These are phyloP conservation scores for Reinhardtius hippoglossoides DNA, from an alignment of 2,113 vertebrate genomes.

Conservation along the genomic window DNA sequence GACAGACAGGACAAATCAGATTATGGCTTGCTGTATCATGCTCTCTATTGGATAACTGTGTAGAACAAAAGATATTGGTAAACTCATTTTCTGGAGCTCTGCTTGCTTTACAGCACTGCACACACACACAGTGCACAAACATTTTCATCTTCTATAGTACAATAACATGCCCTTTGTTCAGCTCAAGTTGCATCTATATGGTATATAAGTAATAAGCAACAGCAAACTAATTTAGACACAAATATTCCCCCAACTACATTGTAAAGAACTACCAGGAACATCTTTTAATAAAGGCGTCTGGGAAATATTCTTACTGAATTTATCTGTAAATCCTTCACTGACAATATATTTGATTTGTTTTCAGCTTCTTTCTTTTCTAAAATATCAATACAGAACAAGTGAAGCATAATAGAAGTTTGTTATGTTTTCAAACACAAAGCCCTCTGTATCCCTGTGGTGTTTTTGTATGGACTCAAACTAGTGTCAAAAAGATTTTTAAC, in stretches of 20 bases:
- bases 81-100: conserved; percentile 42
- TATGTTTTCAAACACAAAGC: neutral
- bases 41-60: conserved; percentile 33
- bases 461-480: neutral
- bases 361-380: neutral
- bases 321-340: neutral
- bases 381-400: neutral
- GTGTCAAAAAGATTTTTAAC: too few relatives aligned
- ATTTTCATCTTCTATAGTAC: conserved; percentile 13
- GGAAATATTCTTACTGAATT: conserved; percentile 2
- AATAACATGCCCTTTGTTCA: neutral
- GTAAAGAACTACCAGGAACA: neutral
- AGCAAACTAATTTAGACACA: neutral
- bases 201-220: neutral
- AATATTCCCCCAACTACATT: neutral
- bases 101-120: conserved; percentile 11
- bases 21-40: conserved; percentile 30
- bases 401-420: neutral
- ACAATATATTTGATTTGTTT: neutral
- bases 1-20: conserved; percentile 56
- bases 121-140: conserved; percentile 2
- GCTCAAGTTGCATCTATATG: neutral
- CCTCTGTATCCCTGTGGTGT: neutral
- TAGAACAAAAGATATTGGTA: conserved; percentile 41
- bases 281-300: conserved; percentile 14